Conservation (phyloP, 2,113 vertebrate genomes). For the Oxygymnocypris stewartii region DNA sequence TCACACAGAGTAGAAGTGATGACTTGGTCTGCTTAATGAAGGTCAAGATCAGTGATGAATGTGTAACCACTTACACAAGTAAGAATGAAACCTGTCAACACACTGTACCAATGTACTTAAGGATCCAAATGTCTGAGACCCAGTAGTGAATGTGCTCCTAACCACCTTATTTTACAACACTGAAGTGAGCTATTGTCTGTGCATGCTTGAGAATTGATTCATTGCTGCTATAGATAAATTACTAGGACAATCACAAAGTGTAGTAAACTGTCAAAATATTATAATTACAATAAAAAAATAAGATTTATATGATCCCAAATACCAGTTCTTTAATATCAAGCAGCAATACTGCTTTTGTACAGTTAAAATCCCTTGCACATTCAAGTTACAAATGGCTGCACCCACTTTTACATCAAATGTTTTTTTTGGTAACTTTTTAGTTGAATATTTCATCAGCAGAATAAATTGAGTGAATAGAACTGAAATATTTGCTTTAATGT, state of each 20-base stretch:
- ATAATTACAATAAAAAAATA: no score
- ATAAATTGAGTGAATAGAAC: neutral
- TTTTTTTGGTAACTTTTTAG: no score
- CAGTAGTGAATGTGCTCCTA: neutral
- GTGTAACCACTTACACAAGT: neutral
- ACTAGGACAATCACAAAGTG: no score
- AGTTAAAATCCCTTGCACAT: no score
- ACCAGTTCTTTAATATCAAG: no score
- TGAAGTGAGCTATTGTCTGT: neutral
- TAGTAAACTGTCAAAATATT: no score
- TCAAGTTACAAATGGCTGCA: no score
- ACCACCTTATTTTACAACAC: neutral
- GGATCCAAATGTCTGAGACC: neutral
- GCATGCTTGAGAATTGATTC: neutral
- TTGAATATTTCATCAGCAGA: neutral
- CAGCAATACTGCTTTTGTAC: no score
- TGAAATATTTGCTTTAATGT: neutral
- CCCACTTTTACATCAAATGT: no score
- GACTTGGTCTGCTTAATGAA: constrained; percentile 9
- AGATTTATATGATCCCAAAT: no score
- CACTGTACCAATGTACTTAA: neutral
- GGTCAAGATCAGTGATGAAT: neutral
- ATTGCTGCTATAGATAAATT: neutral
- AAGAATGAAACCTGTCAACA: neutral
- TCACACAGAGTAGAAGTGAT: constrained; percentile 13